Evolutionary conservation across 2,888 invertebrate genomes (phyloP), one percentile per base, ranked within the genome.

Genomic region (Philopedon plagiatum): DNA sequence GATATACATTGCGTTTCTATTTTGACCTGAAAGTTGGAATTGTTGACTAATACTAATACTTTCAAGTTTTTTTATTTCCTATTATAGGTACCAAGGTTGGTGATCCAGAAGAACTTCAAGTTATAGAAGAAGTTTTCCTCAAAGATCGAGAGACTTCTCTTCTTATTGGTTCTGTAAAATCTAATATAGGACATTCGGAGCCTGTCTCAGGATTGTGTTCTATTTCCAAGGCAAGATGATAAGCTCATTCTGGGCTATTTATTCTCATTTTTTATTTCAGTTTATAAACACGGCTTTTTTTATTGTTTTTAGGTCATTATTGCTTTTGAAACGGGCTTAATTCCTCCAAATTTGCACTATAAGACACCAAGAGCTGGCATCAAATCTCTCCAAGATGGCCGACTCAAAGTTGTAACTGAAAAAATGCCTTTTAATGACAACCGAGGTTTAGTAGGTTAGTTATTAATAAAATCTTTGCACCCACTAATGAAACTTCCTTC

Each of bases 101-200:
- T 15, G 98, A 98, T 86, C 97, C 97, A 0, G 96, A 97, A 83
- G 98, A 98, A 85, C 87, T 96, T 65, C 87, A 91, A 77, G 94
- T 96, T 0, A 91, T 98, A 60, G 93, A 94, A 56, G 92, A 92
- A 77, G 89, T 94, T 23, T 91, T 96, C 83, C 93, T 94, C 80
- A 88, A 89, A 3, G 90, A 90, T 18, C 88, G 96, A n/a, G 90
- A 88, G 0, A 66, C 57, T 5, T 91, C 89, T 0, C 93, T 97
- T 0, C 86, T 90, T 56, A 93, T 98, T 70, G 98, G 98, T 1
- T 95, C 97, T 0, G 91, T 97, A 32, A 98, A 98, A 83, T 96
- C 97, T 0, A 98, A 97, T 85, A 89, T 97, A 83, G 98, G 98
- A 0, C 98, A 98, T 85, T 90, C 94, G 0, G 98, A 98, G 82